These are phyloP conservation scores for Parauchenoglanis ngamensis DNA, from an alignment of 2,797 vertebrate genomes.

Conservation along the genomic window DNA sequence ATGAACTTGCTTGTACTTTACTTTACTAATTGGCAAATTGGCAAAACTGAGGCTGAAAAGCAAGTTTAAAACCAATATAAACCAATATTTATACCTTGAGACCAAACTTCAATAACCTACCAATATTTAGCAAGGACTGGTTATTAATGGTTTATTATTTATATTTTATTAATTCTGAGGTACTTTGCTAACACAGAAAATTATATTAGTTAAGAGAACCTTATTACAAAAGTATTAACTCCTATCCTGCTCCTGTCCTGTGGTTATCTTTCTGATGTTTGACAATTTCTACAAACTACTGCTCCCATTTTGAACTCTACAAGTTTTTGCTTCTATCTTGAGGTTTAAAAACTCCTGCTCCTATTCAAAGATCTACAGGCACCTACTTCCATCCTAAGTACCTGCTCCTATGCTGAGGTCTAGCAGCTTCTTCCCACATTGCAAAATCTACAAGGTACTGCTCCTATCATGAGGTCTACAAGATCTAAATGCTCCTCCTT, in stretches of 20 bases:
- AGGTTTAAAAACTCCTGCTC: not conserved
- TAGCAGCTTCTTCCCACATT: not conserved
- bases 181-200: not conserved
- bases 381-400: not conserved
- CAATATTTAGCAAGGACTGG: not conserved
- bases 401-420: not conserved
- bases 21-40: not conserved
- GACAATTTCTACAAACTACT: not conserved
- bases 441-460: not conserved
- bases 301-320: not conserved
- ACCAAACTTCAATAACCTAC: not conserved
- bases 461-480: not conserved
- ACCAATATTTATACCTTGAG: not conserved
- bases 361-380: not conserved
- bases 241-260: not conserved
- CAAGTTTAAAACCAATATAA: too few species aligned
- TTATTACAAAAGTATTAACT: not conserved
- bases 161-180: not conserved
- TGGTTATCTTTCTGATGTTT: not conserved
- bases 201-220: not conserved
- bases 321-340: not conserved
- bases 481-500: not conserved
- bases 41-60: not conserved
- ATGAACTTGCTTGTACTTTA: not conserved
- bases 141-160: not conserved